Evolutionary conservation across 64 coral and sea anemone genomes (phyloP).

Genomic region (Trachythela sp.): DNA sequence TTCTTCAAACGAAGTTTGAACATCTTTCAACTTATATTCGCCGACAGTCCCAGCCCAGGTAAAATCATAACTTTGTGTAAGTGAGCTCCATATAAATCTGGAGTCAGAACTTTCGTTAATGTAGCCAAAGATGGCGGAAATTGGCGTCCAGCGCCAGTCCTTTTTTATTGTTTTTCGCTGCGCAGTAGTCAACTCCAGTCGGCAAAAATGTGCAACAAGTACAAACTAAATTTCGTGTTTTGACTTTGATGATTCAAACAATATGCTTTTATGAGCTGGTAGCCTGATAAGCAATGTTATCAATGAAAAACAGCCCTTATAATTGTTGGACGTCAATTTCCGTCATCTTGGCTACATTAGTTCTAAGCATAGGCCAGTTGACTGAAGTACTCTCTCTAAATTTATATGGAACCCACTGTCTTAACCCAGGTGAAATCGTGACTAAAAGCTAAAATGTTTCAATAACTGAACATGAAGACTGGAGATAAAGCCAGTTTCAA

Average conservation of each 20-base stretch:
- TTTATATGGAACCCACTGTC: too few relatives aligned
- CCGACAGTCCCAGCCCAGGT: neutral
- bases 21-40: neutral
- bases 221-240: neutral
- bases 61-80: neutral
- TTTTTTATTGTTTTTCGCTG: neutral
- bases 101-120: neutral
- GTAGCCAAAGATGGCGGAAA: neutral
- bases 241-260: neutral
- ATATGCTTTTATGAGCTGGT: neutral
- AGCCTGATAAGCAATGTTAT: neutral
- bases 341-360: too few relatives aligned
- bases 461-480: too few relatives aligned
- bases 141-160: neutral
- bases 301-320: neutral
- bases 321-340: too few relatives aligned
- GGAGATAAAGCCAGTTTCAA: too few relatives aligned
- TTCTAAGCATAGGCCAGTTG: too few relatives aligned
- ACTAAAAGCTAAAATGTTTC: too few relatives aligned
- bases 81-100: neutral
- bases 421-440: too few relatives aligned
- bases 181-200: neutral
- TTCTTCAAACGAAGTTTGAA: conserved; percentile 17
- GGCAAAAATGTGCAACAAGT: neutral
- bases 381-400: too few relatives aligned